These are phyloP conservation scores for Gallinago paraguaiae DNA, from an alignment of 2,113 vertebrate genomes.

Conservation along the genomic window DNA sequence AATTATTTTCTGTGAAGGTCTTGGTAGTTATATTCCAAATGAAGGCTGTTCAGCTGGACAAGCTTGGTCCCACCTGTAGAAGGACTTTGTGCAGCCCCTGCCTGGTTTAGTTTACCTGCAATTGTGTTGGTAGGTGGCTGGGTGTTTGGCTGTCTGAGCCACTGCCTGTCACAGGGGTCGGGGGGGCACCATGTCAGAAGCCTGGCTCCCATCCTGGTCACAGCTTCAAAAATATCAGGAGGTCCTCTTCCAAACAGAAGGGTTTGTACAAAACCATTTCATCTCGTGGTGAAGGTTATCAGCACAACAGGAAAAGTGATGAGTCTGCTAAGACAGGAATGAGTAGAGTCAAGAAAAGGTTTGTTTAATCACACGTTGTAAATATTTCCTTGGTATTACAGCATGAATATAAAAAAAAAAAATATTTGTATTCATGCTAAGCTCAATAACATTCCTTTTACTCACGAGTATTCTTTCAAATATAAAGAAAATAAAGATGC, in stretches of 20 bases:
- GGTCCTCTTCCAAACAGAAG: background rate
- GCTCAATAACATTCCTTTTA: background rate
- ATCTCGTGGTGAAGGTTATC: background rate
- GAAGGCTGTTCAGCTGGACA: background rate
- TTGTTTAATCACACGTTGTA: background rate
- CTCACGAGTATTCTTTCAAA: background rate
- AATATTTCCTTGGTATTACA: background rate
- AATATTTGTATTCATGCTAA: background rate
- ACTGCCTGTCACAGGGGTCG: background rate
- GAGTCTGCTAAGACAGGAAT: background rate
- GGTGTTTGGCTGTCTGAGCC: background rate
- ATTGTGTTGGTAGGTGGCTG: accelerated
- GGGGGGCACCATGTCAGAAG: background rate
- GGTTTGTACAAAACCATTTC: background rate
- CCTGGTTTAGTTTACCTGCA: background rate
- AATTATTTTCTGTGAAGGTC: background rate
- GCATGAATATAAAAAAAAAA: background rate
- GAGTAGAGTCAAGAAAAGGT: background rate
- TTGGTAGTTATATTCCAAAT: background rate
- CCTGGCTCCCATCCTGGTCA: background rate
- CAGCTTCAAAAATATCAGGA: background rate
- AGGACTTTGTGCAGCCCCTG: accelerated
- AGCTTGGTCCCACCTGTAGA: background rate
- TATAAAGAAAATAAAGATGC: background rate
- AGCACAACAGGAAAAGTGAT: background rate